Evolutionary conservation across 1,140 invertebrate species (phyloP).

Genomic region (Arctopsyche grandis): DNA sequence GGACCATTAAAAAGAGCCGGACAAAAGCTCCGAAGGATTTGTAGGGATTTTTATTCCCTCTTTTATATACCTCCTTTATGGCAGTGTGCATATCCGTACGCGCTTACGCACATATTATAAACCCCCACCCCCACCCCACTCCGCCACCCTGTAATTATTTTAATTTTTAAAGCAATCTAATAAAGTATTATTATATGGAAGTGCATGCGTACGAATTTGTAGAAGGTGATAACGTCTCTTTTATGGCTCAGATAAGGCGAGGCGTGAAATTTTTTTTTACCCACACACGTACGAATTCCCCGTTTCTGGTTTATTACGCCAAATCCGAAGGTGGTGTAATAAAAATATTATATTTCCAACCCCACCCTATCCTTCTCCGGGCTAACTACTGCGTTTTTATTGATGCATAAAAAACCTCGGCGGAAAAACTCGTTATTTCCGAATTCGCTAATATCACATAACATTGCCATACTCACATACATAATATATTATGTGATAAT

Average conservation of each 20-base stretch:
- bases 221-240: constrained; percentile 17
- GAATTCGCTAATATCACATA: neutral
- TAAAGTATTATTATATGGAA: no score
- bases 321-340: constrained; percentile 21
- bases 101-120: neutral
- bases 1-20: constrained; percentile 3
- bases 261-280: constrained; percentile 12
- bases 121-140: no score
- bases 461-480: no score
- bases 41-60: constrained; percentile 4
- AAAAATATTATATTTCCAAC: constrained; percentile 12
- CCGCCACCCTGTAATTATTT: no score
- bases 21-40: constrained; percentile 4
- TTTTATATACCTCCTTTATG: neutral
- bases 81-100: neutral
- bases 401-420: neutral
- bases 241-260: constrained; percentile 19
- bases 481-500: neutral
- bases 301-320: constrained; percentile 8
- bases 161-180: no score
- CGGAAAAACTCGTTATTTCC: neutral
- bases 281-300: constrained; percentile 12
- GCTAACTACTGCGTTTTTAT: neutral
- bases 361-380: neutral
- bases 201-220: neutral